Base-by-base conservation (phyloP, 2,113 vertebrate species). In the Mugil cephalus region DNA sequence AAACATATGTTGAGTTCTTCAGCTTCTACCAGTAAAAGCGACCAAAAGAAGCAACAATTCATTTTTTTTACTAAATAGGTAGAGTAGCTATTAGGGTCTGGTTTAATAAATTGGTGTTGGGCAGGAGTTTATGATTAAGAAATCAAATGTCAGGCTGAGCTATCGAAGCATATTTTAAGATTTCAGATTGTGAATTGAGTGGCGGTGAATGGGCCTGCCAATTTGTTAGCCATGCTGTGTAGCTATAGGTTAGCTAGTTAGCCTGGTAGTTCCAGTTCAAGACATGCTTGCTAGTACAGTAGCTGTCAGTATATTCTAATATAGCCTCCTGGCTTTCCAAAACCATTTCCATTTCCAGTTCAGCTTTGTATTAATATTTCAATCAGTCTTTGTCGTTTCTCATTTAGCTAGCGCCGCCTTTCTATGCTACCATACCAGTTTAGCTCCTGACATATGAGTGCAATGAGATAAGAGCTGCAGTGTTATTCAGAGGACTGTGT, bases 401-500 rank as follows among this genome's bases (percentile, higher is more conserved):
- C 10, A 30, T 19, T n/a, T 38, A 40, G 50, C 56, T 30, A 48
- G 15, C 39, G 7, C 3, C 45, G 39, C 40, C 6, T 54, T 10
- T 51, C 10, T 42, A 18, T 51, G 36, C 80, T 40, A 36, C 40
- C 4, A 0, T 8, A 48, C 0, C 18, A n/a, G 53, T 8, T 55
- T 71, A 47, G 43, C 78, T 69, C 64, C 48, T n/a, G 12, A 40
- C 53, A 77, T 62, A 78, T 68, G 47, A 51, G 39, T 21, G 7
- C 24, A 38, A 35, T 8, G 9, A 30, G 8, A 39, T 15, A 30
- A 21, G 40, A 62, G 47, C 38, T 13, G 8, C 15, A 67, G 39
- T 55, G 12, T 72, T 62, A n/a, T 18, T 74, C 64, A 53, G 66
- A 75, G 52, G 68, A 30, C n/a, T 13, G 75, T 77, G 71, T 82